phyloP scores from a whole-genome alignment of 2,113 vertebrate genomes.

The Hydrochoerus hydrochaeris region DNA sequence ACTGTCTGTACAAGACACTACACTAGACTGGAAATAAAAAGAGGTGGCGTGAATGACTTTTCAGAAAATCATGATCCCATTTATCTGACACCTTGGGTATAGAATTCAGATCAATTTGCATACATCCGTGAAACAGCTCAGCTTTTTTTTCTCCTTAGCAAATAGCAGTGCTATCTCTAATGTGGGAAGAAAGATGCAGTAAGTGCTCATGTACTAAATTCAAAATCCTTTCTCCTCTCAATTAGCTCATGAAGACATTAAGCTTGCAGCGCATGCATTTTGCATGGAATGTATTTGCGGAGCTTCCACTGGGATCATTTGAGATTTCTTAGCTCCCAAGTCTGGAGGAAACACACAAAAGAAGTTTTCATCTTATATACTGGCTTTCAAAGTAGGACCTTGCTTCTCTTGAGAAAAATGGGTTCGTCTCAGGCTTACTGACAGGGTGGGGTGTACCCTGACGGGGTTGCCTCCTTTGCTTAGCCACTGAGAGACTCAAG shows the following conservation, averaged over 20 bases:
- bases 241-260: not conserved
- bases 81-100: conserved; percentile 27
- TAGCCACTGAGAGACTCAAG: not conserved
- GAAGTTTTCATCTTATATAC: not conserved
- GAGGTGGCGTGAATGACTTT: not conserved
- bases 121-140: conserved; percentile 5
- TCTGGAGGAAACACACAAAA: conserved; percentile 6
- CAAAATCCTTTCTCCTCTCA: conserved; percentile 34
- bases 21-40: not conserved
- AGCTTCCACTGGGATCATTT: conserved; percentile 32
- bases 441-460: not conserved
- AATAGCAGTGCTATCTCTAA: conserved; percentile 43
- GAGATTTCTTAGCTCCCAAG: conserved; percentile 33
- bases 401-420: conserved; percentile 9
- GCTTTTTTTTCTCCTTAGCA: conserved; percentile 6
- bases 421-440: conserved; percentile 3
- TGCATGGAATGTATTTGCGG: conserved; percentile 35
- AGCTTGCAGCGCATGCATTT: not conserved
- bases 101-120: conserved; percentile 47
- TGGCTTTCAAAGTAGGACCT: conserved; percentile 24
- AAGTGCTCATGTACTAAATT: not conserved
- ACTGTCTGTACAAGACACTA: not conserved
- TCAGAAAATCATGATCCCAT: not conserved
- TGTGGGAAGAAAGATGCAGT: not conserved
- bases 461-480: not conserved